A percentile compares a stretch with the other conserved stretches of the same genome.
phyloP scores from a whole-genome alignment of 2,797 vertebrate genomes.

The Okamejei kenojei region DNA sequence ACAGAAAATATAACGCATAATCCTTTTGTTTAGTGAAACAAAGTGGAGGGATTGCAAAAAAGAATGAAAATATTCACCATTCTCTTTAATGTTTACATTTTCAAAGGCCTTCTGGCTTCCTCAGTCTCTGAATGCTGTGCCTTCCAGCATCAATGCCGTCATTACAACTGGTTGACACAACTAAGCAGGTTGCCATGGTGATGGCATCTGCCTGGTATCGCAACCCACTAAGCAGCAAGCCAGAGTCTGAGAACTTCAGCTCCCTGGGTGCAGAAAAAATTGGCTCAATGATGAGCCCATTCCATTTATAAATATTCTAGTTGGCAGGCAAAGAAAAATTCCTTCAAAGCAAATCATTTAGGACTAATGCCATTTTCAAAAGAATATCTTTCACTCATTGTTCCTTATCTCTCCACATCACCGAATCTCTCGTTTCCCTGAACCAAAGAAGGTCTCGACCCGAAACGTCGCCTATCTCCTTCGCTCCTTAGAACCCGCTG shows the following conservation, averaged over 20 bases:
- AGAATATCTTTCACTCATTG: no score
- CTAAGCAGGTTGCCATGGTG: conserved; percentile 24
- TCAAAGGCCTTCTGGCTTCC: not conserved
- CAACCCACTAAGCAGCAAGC: not conserved
- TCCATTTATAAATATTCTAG: not conserved
- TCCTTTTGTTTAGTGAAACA: not conserved
- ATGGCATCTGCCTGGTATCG: not conserved
- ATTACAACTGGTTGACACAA: not conserved
- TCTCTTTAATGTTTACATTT: not conserved
- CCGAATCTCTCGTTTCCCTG: no score
- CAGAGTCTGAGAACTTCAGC: not conserved
- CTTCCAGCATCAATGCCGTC: not conserved
- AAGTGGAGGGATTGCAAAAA: not conserved
- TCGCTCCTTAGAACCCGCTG: no score
- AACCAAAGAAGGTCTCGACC: no score
- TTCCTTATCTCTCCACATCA: no score
- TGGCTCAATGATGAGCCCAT: not conserved
- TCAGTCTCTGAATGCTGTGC: not conserved
- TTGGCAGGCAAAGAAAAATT: not conserved
- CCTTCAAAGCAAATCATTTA: not conserved
- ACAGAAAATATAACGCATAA: not conserved
- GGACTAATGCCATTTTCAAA: not conserved
- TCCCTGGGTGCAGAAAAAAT: not conserved
- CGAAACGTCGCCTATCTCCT: no score
- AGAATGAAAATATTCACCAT: not conserved